Evolutionary conservation across 2,113 vertebrate genomes (phyloP), one percentile per base, ranked within the genome.

Genomic region (Bostrychus sinensis): DNA sequence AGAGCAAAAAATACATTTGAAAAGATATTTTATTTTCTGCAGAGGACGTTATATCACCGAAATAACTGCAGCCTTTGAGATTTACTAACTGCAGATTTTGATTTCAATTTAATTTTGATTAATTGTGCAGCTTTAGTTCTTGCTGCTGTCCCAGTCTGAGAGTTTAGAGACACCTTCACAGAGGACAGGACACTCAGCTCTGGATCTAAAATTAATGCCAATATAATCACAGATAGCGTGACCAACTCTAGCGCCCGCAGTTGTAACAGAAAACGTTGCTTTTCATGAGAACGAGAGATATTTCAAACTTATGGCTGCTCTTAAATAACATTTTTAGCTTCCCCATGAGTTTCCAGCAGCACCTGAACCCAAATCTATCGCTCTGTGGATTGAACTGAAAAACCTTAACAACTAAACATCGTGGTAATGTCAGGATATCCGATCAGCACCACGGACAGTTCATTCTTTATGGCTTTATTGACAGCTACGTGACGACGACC

Each of bases 381-480:
- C 30, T 32, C 8, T 8, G 8, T 2, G 30, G 30, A 32, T 32
- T 32, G 8, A 48, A 48, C 13, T 26, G 13, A 28, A 28, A 16
- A 12, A n/a, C 25, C 12, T 10, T 16, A 41, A 16, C 43, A 19
- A 54, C n/a, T 37, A 43, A 1, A 63, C 30, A 22, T 41, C 17
- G 1, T 2, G 13, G 28, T 19, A n/a, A 53, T 16, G 12, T 11
- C n/a, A 55, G 7, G 11, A 10, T 2, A 16, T 26, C 36, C 43
- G 10, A 48, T 88, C 88, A 89, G 86, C 72, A 89, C 86, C 88
- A 81, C 1, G 88, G 88, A 89, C 84, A 89, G 86, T 75, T 88
- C 84, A 78, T 48, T 50, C 50, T 67, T 81, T 70, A 86, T 72
- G 28, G 66, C 62, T 51, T 25, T 73, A 81, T 85, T 83, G 82